These are phyloP conservation scores for Bos javanicus DNA, from an alignment of 2,113 vertebrate species.

Conservation along the genomic window DNA sequence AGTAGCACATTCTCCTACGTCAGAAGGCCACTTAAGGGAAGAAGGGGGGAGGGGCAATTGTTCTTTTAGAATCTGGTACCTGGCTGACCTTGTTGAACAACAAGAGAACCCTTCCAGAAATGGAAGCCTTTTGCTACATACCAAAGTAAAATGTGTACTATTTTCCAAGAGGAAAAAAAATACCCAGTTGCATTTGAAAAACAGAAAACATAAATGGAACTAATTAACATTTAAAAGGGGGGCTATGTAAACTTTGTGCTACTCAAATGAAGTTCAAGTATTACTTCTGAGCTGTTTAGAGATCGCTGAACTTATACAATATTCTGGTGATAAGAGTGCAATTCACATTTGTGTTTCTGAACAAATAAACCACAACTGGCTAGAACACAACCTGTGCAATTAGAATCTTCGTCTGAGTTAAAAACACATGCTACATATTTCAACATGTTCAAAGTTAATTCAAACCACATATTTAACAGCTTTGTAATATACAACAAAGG, in stretches of 20 bases:
- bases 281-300: constrained; percentile 66
- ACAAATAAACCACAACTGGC: constrained; percentile 75
- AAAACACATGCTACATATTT: constrained; percentile 74
- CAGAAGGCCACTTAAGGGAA: constrained; percentile 70
- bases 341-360: constrained; percentile 75
- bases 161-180: constrained; percentile 66
- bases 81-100: constrained; percentile 67
- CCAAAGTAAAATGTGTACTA: constrained; percentile 63
- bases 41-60: neutral
- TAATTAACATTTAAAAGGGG: constrained; percentile 57
- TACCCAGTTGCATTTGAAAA: constrained; percentile 70
- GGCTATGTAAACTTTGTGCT: constrained; percentile 66
- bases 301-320: constrained; percentile 72
- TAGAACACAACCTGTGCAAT: constrained; percentile 71
- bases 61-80: constrained; percentile 69
- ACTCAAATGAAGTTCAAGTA: constrained; percentile 69
- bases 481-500: constrained; percentile 74
- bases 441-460: constrained; percentile 73
- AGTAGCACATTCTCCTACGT: constrained; percentile 49
- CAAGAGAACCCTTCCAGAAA: constrained; percentile 72
- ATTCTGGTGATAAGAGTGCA: constrained; percentile 80
- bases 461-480: constrained; percentile 77
- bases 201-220: constrained; percentile 63
- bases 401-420: constrained; percentile 65
- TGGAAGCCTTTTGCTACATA: constrained; percentile 72